phyloP scores from a whole-genome alignment of 2,797 vertebrate genomes.

The Crypturellus tataupa region DNA sequence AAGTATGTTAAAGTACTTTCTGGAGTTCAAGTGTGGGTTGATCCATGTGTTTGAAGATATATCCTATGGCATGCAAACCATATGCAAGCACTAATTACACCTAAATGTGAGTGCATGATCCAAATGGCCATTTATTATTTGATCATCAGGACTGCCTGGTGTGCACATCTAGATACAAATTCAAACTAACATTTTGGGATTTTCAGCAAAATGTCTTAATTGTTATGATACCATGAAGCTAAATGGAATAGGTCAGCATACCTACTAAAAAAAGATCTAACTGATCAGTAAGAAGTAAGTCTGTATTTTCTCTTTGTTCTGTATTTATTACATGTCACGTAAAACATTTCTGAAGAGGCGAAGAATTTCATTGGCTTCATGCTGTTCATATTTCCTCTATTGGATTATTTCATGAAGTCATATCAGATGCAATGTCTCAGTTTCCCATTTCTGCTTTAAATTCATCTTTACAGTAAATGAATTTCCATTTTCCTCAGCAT shows the following conservation, averaged over 20 bases:
- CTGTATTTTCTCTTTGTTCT: background rate
- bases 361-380: background rate
- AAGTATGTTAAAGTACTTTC: background rate
- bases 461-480: background rate
- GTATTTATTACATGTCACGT: background rate
- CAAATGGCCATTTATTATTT: background rate
- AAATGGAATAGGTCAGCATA: background rate
- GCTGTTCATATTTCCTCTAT: background rate
- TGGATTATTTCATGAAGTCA: background rate
- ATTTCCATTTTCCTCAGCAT: background rate
- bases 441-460: background rate
- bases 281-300: background rate
- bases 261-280: background rate
- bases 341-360: background rate
- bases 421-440: background rate
- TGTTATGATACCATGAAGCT: background rate
- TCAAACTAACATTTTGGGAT: background rate
- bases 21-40: background rate
- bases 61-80: background rate
- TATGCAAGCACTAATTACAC: background rate
- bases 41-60: background rate
- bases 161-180: background rate
- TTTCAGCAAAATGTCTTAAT: background rate
- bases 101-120: background rate
- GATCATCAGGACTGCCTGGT: background rate